Conservation (phyloP, 2,888 invertebrate genomes). For the Ichneumoninae sp. region DNA sequence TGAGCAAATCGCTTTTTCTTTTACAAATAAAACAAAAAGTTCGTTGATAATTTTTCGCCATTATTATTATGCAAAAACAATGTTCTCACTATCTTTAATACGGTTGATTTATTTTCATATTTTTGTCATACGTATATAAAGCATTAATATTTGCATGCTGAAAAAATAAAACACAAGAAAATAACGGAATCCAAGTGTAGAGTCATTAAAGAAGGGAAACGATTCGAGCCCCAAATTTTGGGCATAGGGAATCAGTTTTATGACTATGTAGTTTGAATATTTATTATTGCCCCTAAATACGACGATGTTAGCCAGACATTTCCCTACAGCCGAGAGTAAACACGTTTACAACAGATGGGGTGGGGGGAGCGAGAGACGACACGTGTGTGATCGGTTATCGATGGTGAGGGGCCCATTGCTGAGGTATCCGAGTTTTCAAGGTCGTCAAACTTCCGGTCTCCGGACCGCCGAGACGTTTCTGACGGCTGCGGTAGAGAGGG, state of each 20-base stretch:
- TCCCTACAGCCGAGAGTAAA: background rate
- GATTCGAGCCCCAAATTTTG: too few relatives aligned
- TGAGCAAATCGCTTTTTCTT: too few relatives aligned
- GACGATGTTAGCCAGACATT: background rate
- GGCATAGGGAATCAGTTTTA: background rate
- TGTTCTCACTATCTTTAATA: too few relatives aligned
- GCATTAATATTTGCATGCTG: too few relatives aligned
- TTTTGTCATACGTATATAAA: too few relatives aligned
- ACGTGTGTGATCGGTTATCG: constrained; percentile 53
- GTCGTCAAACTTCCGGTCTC: constrained; percentile 65
- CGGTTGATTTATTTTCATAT: too few relatives aligned
- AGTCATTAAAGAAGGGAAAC: too few relatives aligned
- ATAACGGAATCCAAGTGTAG: too few relatives aligned
- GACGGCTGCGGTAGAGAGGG: constrained; percentile 33
- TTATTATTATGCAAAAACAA: too few relatives aligned
- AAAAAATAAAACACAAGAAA: too few relatives aligned
- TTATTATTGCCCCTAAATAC: background rate
- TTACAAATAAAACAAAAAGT: too few relatives aligned
- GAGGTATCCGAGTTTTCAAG: constrained; percentile 61
- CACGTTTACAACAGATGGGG: constrained; percentile 1
- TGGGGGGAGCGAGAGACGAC: background rate
- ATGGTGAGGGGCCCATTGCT: constrained; percentile 37
- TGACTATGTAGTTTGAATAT: background rate
- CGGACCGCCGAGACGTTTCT: constrained; percentile 41
- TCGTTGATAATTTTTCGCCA: too few relatives aligned